A percentile compares a stretch with the other conserved stretches of the same genome.
These are phyloP conservation scores for Psittacula cyanocephala DNA, from an alignment of 2,113 vertebrate genomes.

Conservation along the genomic window DNA sequence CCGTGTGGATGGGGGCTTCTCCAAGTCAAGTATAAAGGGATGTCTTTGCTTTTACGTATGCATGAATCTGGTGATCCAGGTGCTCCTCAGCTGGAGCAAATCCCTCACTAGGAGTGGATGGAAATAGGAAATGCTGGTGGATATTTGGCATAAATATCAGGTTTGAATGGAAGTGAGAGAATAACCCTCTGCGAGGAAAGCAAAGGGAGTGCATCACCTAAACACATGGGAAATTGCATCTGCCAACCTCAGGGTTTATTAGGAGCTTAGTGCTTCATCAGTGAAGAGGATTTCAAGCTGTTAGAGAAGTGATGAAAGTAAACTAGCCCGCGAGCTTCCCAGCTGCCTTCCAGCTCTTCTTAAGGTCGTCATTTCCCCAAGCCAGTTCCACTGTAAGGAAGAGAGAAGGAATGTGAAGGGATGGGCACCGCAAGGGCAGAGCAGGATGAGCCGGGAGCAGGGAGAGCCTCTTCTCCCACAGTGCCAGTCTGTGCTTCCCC, in stretches of 20 bases:
- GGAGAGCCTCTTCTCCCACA: neutral
- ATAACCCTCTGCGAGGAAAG: neutral
- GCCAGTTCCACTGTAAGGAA: neutral
- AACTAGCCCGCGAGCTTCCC: neutral
- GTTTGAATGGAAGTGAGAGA: neutral
- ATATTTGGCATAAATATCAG: neutral
- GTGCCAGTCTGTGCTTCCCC: neutral
- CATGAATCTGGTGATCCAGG: neutral
- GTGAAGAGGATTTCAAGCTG: neutral
- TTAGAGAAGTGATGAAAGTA: neutral
- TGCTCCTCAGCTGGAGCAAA: neutral
- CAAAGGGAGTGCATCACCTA: neutral
- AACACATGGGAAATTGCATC: neutral
- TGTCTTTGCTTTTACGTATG: neutral
- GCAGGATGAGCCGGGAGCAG: accelerated
- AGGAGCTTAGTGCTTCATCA: neutral
- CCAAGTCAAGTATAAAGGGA: neutral
- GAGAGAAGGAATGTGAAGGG: neutral
- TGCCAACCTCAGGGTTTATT: neutral
- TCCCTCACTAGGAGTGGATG: neutral
- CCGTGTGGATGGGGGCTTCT: neutral
- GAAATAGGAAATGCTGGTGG: neutral
- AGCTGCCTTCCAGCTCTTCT: neutral
- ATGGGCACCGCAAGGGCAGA: neutral
- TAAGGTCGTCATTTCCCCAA: neutral